These are phyloP conservation scores for Haliaeetus leucogaster DNA, from an alignment of 2,113 vertebrate genomes.

Conservation along the genomic window DNA sequence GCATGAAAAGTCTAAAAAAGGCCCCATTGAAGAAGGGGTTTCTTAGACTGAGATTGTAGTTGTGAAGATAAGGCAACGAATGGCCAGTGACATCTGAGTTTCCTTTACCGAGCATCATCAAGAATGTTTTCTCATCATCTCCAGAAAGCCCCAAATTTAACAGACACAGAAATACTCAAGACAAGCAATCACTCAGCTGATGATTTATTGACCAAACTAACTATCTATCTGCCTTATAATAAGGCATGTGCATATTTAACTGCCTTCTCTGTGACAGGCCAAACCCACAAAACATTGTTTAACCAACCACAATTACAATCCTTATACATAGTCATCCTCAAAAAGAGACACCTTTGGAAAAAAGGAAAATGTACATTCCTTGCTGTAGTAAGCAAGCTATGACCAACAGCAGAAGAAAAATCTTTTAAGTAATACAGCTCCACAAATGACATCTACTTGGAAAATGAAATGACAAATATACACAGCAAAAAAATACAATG, in stretches of 20 bases:
- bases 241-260: background rate
- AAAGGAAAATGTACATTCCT: background rate
- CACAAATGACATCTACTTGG: background rate
- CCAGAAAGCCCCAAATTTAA: background rate
- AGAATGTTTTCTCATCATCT: background rate
- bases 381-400: background rate
- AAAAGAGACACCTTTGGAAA: background rate
- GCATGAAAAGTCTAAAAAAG: background rate
- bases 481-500: background rate
- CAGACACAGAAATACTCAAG: background rate
- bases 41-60: background rate
- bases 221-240: background rate
- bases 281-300: background rate
- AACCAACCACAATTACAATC: background rate
- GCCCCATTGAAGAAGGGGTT: background rate
- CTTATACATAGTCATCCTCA: background rate
- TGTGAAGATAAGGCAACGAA: background rate
- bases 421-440: background rate
- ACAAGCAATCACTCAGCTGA: background rate
- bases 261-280: background rate
- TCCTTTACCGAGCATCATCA: background rate
- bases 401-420: background rate
- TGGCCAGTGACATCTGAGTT: background rate
- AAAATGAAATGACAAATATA: background rate
- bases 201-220: background rate